A percentile compares a stretch with the other conserved stretches of the same genome.
These are phyloP conservation scores for Ciona savignyi DNA, from an alignment of 23 tunicate genomes.

Conservation along the genomic window DNA sequence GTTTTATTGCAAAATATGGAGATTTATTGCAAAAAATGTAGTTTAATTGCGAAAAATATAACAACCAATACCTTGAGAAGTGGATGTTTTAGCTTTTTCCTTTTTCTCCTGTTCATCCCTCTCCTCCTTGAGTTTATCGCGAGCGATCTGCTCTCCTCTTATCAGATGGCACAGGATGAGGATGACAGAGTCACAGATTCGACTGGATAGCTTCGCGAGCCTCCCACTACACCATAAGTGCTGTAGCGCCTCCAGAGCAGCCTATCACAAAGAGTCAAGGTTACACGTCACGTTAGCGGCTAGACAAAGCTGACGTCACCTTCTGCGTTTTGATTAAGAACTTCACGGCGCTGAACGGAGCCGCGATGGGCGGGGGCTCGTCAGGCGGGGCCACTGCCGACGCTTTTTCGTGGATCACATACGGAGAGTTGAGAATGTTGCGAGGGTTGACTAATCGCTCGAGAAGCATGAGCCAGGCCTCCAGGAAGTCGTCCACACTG, in stretches of 20 bases:
- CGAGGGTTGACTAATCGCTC: conserved; percentile 80
- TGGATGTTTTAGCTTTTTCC: conserved; percentile 7
- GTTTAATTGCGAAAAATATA: too few relatives aligned
- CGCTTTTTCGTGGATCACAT: conserved; percentile 39
- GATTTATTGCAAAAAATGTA: too few relatives aligned
- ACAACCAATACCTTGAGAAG: conserved; percentile 4
- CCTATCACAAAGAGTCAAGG: conserved; percentile 21
- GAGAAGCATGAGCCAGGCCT: conserved; percentile 73
- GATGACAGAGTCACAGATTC: conserved; percentile 80
- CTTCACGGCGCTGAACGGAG: conserved; percentile 71
- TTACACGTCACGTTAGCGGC: not conserved
- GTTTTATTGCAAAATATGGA: too few relatives aligned
- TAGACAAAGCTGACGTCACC: too few relatives aligned
- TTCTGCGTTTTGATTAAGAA: conserved; percentile 79
- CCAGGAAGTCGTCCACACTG: conserved; percentile 70
- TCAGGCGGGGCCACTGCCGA: conserved; percentile 19
- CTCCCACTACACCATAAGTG: conserved; percentile 62
- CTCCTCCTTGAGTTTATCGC: conserved; percentile 61
- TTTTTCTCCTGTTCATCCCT: conserved; percentile 30
- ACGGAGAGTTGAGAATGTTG: conserved; percentile 78
- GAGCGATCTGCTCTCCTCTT: conserved; percentile 75
- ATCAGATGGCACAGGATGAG: conserved; percentile 80
- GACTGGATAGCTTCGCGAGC: conserved; percentile 48
- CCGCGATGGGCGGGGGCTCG: conserved; percentile 23
- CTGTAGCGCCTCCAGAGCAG: conserved; percentile 64